Conservation (phyloP, 92 coral and sea anemone species). For the Scolanthus callimorphus region DNA sequence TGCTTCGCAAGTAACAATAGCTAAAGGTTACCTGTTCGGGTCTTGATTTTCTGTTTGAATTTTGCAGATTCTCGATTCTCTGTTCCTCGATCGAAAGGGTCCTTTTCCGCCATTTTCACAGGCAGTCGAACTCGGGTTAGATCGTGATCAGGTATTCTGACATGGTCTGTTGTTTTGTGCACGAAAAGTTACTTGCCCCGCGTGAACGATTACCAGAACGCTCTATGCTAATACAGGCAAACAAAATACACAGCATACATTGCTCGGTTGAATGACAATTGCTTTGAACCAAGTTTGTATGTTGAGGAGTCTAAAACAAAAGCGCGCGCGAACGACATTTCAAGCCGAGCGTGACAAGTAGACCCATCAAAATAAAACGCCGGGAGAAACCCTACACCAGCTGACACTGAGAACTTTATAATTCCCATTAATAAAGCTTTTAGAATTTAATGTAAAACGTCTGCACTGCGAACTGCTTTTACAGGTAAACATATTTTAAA, state of each 20-base stretch:
- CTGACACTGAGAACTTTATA: no score
- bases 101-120: constrained; percentile 18
- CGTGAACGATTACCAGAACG: constrained; percentile 10
- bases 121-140: neutral
- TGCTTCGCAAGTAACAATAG: neutral
- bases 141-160: neutral
- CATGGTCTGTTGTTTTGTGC: neutral
- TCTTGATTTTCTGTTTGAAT: constrained; percentile 52
- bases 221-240: neutral
- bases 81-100: constrained; percentile 30
- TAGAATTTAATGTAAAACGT: no score
- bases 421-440: no score
- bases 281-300: no score
- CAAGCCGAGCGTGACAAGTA: no score
- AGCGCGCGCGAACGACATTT: no score
- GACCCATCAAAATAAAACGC: no score
- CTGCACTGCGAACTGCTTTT: no score
- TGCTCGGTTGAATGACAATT: neutral
- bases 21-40: constrained; percentile 62
- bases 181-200: neutral
- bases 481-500: no score
- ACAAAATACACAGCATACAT: neutral
- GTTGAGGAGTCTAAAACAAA: no score
- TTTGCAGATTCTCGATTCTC: constrained; percentile 53
- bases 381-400: no score